Conservation (phyloP, 2,888 invertebrate genomes). For the Selenia dentaria region DNA sequence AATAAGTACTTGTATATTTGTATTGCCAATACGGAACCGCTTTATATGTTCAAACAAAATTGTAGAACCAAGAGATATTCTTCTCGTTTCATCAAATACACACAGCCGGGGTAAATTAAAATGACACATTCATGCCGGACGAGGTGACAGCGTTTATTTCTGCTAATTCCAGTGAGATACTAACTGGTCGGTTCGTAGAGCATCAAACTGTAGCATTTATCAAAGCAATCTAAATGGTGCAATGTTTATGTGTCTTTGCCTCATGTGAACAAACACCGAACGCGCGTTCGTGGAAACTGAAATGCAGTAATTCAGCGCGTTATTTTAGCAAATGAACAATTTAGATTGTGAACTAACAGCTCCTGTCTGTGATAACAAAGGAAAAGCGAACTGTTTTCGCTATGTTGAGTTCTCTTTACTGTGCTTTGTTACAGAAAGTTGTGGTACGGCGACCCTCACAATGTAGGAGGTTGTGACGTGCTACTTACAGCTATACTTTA, state of each 20-base stretch:
- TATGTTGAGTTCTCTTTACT: background rate
- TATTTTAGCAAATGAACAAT: conserved; percentile 9
- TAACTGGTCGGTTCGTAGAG: background rate
- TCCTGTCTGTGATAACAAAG: background rate
- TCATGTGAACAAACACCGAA: conserved; percentile 30
- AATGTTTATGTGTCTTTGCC: conserved; percentile 37
- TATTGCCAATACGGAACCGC: too few species aligned
- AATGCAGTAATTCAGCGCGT: conserved; percentile 22
- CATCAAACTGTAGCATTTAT: conserved; percentile 13
- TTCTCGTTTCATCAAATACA: too few species aligned
- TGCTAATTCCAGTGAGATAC: conserved; percentile 3
- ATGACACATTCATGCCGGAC: too few species aligned
- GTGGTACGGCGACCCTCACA: too few species aligned
- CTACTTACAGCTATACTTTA: too few species aligned
- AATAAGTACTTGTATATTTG: too few species aligned
- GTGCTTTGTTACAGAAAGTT: too few species aligned
- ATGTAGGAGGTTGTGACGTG: too few species aligned
- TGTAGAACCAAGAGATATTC: too few species aligned
- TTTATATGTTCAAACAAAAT: too few species aligned
- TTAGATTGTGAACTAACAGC: conserved; percentile 1
- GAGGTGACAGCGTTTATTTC: background rate
- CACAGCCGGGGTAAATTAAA: conserved; percentile 8
- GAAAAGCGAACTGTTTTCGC: background rate
- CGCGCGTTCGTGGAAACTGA: conserved; percentile 16
- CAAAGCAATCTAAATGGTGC: conserved; percentile 37